phyloP scores from a whole-genome alignment of 2,888 invertebrate genomes.

The Noctua janthe region DNA sequence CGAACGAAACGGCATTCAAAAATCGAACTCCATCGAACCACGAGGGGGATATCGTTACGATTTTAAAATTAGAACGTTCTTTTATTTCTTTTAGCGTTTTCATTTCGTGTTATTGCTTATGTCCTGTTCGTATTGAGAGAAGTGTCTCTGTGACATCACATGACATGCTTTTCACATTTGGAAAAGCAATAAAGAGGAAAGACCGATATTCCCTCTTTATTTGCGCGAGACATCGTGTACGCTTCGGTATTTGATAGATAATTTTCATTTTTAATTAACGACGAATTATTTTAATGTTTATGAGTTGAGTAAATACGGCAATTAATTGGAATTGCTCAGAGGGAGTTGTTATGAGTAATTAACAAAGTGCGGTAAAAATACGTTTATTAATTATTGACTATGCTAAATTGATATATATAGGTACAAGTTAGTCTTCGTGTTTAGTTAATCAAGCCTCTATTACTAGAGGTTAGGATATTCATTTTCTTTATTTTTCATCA shows the following conservation, averaged over 20 bases:
- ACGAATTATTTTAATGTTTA: slow-evolving; percentile 55
- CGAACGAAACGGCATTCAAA: slow-evolving; percentile 84
- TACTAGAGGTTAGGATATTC: neutral
- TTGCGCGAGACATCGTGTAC: slow-evolving; percentile 41
- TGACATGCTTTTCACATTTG: slow-evolving; percentile 66
- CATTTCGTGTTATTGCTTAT: slow-evolving; percentile 70
- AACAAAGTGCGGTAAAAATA: slow-evolving; percentile 55
- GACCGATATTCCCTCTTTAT: slow-evolving; percentile 45
- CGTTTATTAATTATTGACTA: slow-evolving; percentile 48
- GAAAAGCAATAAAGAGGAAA: slow-evolving; percentile 64
- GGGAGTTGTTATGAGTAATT: slow-evolving; percentile 44
- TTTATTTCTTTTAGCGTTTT: slow-evolving; percentile 75
- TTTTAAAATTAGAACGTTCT: slow-evolving; percentile 84
- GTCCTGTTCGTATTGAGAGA: slow-evolving; percentile 72
- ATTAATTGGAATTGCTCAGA: slow-evolving; percentile 48
- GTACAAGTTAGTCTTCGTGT: slow-evolving; percentile 13
- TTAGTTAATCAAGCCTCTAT: neutral
- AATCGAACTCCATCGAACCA: slow-evolving; percentile 88
- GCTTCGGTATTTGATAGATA: slow-evolving; percentile 38
- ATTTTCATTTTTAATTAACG: slow-evolving; percentile 46
- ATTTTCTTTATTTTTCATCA: neutral
- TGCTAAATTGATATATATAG: slow-evolving; percentile 26
- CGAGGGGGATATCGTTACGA: slow-evolving; percentile 82
- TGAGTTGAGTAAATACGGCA: slow-evolving; percentile 48
- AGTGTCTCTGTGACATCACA: slow-evolving; percentile 64